phyloP scores from a whole-genome alignment of 2,113 vertebrate genomes.

The Heterotilapia buettikoferi region DNA sequence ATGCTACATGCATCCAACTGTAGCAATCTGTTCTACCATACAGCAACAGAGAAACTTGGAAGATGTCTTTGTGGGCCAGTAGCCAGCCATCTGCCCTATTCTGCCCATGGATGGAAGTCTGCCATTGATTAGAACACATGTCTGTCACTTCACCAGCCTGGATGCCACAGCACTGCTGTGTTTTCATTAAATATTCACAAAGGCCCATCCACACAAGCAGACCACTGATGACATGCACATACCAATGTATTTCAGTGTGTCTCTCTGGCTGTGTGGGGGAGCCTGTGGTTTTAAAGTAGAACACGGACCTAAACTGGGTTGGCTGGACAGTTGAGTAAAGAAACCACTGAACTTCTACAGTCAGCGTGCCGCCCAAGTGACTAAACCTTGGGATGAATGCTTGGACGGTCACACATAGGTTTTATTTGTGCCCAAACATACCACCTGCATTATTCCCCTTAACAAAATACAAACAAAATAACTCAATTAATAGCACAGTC shows the following conservation, averaged over 20 bases:
- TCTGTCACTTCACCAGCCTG: neutral
- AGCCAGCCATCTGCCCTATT: neutral
- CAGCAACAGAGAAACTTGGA: neutral
- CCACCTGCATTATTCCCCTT: neutral
- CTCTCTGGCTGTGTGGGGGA: neutral
- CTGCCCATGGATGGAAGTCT: neutral
- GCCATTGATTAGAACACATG: neutral
- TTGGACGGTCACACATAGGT: neutral
- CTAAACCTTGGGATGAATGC: neutral
- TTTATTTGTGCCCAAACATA: neutral
- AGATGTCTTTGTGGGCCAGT: neutral
- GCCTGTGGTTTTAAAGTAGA: neutral
- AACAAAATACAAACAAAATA: neutral
- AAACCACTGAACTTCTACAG: neutral
- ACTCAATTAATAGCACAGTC: neutral
- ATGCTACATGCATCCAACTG: neutral
- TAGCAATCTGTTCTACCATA: slow-evolving; percentile 2
- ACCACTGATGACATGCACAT: neutral
- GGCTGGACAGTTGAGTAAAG: neutral
- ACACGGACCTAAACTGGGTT: neutral
- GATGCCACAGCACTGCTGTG: neutral
- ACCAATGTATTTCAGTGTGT: neutral
- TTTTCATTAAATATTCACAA: neutral
- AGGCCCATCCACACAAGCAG: neutral
- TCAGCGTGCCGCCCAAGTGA: neutral